These are phyloP conservation scores for Dallia pectoralis DNA, from an alignment of 2,797 vertebrate species.

Conservation along the genomic window DNA sequence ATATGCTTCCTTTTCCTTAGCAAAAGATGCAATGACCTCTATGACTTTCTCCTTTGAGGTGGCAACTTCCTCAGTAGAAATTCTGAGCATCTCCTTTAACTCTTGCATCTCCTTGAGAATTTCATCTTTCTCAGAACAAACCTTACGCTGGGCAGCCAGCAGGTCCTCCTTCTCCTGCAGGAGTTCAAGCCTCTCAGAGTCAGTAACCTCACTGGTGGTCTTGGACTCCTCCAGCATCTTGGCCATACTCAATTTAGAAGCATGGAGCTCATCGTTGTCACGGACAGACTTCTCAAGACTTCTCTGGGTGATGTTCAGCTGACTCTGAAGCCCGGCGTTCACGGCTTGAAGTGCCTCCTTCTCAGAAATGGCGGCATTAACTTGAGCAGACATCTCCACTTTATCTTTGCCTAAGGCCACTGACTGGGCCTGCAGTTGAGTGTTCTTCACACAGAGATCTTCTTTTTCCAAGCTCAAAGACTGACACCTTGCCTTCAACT, in stretches of 20 bases:
- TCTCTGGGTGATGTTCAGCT: constrained; percentile 61
- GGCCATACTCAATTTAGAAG: constrained; percentile 73
- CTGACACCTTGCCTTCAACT: constrained; percentile 66
- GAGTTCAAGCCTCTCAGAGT: constrained; percentile 78
- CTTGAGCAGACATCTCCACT: constrained; percentile 48
- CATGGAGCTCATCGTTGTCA: constrained; percentile 75
- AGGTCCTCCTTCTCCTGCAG: constrained; percentile 85
- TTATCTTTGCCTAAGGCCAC: constrained; percentile 68
- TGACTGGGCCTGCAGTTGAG: constrained; percentile 56
- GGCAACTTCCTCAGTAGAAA: constrained; percentile 58
- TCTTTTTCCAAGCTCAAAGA: constrained; percentile 69
- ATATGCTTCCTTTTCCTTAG: constrained; percentile 73
- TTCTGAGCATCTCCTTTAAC: constrained; percentile 69
- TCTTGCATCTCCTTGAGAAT: constrained; percentile 73
- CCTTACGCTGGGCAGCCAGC: constrained; percentile 71
- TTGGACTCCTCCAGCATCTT: constrained; percentile 83
- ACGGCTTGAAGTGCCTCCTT: constrained; percentile 63
- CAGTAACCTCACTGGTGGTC: constrained; percentile 76
- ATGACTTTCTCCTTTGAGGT: constrained; percentile 59
- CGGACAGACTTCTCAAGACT: constrained; percentile 63
- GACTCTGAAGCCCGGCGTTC: constrained; percentile 66
- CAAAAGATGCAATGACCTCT: constrained; percentile 61
- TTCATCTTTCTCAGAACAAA: constrained; percentile 77
- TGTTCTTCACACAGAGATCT: constrained; percentile 68
- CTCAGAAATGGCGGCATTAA: constrained; percentile 52